These are phyloP conservation scores for Brachystomella parvula DNA, from an alignment of 1,140 invertebrate genomes.

Conservation along the genomic window DNA sequence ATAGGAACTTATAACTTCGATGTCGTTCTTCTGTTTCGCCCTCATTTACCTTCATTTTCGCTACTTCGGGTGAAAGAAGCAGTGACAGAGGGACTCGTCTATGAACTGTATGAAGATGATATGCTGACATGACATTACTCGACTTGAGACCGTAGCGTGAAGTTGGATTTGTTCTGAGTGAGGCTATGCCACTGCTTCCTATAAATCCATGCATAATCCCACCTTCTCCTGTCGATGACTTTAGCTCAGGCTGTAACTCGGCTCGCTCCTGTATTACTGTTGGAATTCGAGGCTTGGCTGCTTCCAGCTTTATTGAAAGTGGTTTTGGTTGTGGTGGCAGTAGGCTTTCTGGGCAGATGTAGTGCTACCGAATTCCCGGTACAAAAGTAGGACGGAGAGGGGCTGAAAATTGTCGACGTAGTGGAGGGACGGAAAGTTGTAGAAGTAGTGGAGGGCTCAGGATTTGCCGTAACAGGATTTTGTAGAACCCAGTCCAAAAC, in stretches of 20 bases:
- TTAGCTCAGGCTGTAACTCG: neutral
- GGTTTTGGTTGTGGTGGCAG: neutral
- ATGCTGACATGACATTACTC: neutral
- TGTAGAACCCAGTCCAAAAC: neutral
- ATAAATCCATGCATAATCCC: neutral
- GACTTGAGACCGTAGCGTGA: conserved; percentile 5
- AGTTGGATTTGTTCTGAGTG: neutral
- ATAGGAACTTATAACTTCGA: too few relatives aligned
- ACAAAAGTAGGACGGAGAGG: neutral
- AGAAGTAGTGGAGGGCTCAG: too few relatives aligned
- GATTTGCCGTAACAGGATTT: too few relatives aligned
- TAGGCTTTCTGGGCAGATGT: neutral
- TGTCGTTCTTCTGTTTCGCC: too few relatives aligned
- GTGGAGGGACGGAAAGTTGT: neutral
- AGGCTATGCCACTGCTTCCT: neutral
- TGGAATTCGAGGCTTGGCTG: too few relatives aligned
- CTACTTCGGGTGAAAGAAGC: neutral
- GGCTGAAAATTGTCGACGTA: neutral
- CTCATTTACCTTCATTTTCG: neutral
- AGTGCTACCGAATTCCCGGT: neutral
- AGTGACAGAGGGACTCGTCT: neutral
- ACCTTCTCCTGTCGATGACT: conserved; percentile 7
- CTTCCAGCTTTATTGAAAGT: neutral
- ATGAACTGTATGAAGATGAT: neutral
- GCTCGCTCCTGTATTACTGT: neutral